A percentile compares a stretch with the other conserved stretches of the same genome.
phyloP scores from a whole-genome alignment of 2,888 invertebrate species.

The Ormia ochracea region DNA sequence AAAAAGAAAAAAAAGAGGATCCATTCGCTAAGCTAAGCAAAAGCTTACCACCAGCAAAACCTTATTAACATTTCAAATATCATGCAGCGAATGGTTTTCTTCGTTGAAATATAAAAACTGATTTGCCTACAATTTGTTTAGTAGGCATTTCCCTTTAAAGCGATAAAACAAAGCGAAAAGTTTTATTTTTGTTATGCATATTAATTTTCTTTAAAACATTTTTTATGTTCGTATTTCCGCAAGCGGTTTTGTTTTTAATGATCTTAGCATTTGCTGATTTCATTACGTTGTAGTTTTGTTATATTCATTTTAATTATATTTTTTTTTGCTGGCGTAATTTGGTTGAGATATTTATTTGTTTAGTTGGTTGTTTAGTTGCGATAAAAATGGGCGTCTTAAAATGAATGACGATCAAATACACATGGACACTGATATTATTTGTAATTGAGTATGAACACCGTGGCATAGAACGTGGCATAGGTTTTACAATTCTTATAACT shows the following conservation, averaged over 20 bases:
- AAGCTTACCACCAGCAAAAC: neutral
- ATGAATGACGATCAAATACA: neutral
- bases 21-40: neutral
- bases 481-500: neutral
- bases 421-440: neutral
- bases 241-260: constrained; percentile 15
- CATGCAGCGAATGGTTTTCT: neutral
- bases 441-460: constrained; percentile 13
- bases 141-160: constrained; percentile 39
- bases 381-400: constrained; percentile 56
- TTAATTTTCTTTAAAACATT: constrained; percentile 10
- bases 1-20: no score
- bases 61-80: neutral
- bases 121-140: neutral
- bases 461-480: constrained; percentile 35
- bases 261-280: constrained; percentile 30
- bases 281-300: constrained; percentile 31
- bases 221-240: constrained; percentile 53
- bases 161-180: constrained; percentile 23
- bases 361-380: constrained; percentile 14
- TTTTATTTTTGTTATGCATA: neutral
- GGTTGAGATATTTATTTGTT: constrained; percentile 15
- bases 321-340: constrained; percentile 42
- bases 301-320: constrained; percentile 39
- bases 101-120: neutral